Evolutionary conservation across 2,797 vertebrate genomes (phyloP), one percentile per base, ranked within the genome.

Genomic region (Holocentrus rufus): DNA sequence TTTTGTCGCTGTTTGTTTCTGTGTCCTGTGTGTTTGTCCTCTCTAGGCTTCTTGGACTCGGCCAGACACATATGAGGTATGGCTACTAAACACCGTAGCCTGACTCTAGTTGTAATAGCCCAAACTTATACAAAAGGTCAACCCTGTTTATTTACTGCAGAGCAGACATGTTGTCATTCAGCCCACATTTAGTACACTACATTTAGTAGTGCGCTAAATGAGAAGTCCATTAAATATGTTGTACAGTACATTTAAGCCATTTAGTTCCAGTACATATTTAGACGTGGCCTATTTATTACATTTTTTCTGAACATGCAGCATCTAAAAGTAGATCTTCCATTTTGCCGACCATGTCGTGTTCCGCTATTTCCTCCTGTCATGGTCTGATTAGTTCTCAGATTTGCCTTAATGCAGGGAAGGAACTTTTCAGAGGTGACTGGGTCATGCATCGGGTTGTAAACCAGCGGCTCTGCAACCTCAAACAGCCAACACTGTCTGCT

Each of bases 1-100:
- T 83, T 91, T 90, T 94, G 87, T 93, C 86, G 88, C 94, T 93
- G 39, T 86, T 78, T 84, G 73, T 79, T 74, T 90, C 78, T 88
- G 76, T 90, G 78, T 83, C 83, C 68, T 88, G 42, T 92, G 44
- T 91, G 93, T 97, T 93, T 97, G 90, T 95, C 93, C 88, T 94
- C 90, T 96, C 92, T 93, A 99, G 98, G 98, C 96, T 91, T 99
- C 98, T 78, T 99, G 98, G 98, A 99, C 97, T 88, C 96, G 97
- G 90, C 96, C 96, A 87, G 96, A 97, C 94, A 97, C 94, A 90
- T 96, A 97, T 89, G 96, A 99, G 98, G 98, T 99, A 99, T 94
- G 92, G 95, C 94, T 93, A 90, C 92, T 94, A 93, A 93, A 91
- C 50, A 87, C 7, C 72, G 90, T 96, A 97, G 95, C 92, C 93